A percentile compares a stretch with the other conserved stretches of the same genome.
phyloP scores from a whole-genome alignment of 2,113 vertebrate species.

The Microcebus lehilahytsara region DNA sequence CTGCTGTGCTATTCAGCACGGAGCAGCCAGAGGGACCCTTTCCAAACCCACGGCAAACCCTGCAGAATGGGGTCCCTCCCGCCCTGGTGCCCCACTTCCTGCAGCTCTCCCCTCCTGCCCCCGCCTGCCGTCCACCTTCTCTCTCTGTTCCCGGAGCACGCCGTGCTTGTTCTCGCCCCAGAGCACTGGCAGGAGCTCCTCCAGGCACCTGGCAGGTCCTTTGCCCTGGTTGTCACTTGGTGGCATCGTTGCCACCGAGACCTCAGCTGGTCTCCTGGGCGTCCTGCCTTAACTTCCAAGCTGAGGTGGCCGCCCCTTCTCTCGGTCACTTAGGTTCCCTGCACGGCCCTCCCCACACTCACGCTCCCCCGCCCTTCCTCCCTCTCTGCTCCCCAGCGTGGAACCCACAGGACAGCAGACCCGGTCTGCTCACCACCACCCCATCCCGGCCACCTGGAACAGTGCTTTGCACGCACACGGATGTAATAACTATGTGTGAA shows the following conservation, averaged over 20 bases:
- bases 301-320: fast-evolving
- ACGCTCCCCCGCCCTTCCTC: no score
- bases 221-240: neutral
- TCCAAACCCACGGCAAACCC: no score
- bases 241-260: neutral
- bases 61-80: neutral
- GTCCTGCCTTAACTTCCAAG: neutral
- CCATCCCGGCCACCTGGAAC: neutral
- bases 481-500: neutral
- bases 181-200: neutral
- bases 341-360: fast-evolving
- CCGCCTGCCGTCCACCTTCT: fast-evolving
- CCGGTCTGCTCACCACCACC: neutral
- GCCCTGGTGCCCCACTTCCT: neutral
- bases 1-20: neutral
- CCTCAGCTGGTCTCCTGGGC: neutral
- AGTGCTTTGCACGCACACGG: neutral
- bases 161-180: neutral
- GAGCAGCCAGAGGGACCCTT: neutral
- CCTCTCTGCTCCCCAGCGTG: neutral
- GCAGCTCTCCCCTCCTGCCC: neutral
- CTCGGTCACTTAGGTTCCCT: fast-evolving
- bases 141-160: neutral
- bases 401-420: neutral
- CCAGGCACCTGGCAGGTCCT: no score